phyloP scores from a whole-genome alignment of 2,113 vertebrate species.

The Melanerpes aurifrons region DNA sequence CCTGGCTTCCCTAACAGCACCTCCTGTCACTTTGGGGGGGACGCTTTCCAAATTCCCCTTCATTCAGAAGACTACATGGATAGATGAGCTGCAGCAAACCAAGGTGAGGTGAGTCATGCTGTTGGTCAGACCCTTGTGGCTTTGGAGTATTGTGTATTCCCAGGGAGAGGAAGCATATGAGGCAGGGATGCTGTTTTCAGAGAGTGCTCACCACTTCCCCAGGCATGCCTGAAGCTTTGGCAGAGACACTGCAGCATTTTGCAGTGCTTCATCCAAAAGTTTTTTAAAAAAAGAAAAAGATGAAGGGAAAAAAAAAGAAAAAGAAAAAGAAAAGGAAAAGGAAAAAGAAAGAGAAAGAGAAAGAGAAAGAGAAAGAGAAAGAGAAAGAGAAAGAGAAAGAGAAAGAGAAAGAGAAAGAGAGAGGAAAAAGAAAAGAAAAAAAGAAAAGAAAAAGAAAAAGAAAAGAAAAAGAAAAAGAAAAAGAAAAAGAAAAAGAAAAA shows the following conservation, averaged over 20 bases:
- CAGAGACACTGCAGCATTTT: not conserved
- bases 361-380: too few relatives aligned
- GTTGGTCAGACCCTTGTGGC: fast-evolving
- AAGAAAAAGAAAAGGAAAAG: too few relatives aligned
- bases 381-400: too few relatives aligned
- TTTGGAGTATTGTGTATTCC: not conserved
- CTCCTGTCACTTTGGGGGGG: not conserved
- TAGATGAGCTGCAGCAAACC: not conserved
- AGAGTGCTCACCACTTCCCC: not conserved
- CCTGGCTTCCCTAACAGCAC: not conserved
- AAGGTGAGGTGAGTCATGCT: not conserved
- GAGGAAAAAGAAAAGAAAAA: too few relatives aligned
- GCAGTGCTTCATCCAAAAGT: not conserved
- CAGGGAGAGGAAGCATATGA: not conserved
- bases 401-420: too few relatives aligned
- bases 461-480: too few relatives aligned
- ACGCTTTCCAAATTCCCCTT: not conserved
- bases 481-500: too few relatives aligned
- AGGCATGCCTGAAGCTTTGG: not conserved
- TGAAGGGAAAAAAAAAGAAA: too few relatives aligned
- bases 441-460: too few relatives aligned
- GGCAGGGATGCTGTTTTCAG: not conserved
- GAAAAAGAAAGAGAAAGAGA: too few relatives aligned
- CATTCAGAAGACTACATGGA: not conserved
- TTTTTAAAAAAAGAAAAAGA: too few relatives aligned